Evolutionary conservation across 1,140 invertebrate genomes (phyloP).

Genomic region (Zeugodacus cucurbitae): DNA sequence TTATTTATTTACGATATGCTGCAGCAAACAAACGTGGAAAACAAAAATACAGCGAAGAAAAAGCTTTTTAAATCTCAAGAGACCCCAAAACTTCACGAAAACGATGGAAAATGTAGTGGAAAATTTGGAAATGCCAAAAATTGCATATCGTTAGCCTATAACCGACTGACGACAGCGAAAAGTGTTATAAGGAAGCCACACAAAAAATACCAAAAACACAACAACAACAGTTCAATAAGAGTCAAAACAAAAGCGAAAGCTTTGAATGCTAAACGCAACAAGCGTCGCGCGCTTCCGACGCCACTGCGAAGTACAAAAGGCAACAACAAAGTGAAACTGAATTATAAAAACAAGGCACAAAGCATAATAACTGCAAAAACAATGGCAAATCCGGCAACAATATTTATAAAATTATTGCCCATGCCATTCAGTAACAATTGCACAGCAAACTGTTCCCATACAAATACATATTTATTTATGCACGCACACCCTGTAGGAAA

Average conservation of each 20-base stretch:
- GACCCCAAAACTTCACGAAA: background rate
- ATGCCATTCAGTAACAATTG: background rate
- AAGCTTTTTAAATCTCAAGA: background rate
- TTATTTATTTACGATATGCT: background rate
- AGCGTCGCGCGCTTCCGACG: background rate
- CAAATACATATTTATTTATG: background rate
- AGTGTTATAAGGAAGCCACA: background rate
- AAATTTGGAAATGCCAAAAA: background rate
- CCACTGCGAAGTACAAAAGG: background rate
- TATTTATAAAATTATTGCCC: background rate
- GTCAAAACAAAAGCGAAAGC: background rate
- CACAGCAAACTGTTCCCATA: background rate
- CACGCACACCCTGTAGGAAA: background rate
- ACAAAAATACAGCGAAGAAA: background rate
- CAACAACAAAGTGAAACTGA: background rate
- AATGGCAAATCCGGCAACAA: background rate
- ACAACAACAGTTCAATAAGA: background rate
- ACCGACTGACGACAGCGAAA: background rate
- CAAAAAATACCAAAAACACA: background rate
- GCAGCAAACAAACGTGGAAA: background rate
- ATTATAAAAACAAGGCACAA: background rate
- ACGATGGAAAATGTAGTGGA: background rate
- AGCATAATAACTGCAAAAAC: background rate
- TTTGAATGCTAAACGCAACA: background rate
- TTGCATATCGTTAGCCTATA: background rate